Evolutionary conservation across 2,888 invertebrate species (phyloP).

Genomic region (Laothoe populi): DNA sequence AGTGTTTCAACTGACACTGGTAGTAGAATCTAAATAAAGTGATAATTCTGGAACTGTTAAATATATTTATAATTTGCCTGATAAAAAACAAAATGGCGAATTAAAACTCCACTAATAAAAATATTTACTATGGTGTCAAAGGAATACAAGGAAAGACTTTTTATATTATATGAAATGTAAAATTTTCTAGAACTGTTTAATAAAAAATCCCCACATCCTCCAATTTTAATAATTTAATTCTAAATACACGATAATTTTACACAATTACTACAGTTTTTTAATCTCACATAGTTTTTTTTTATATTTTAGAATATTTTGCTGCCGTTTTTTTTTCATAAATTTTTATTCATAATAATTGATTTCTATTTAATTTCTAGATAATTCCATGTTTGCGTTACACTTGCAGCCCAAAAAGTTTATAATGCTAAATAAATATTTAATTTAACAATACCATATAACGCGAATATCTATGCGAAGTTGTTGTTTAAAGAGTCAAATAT

Average conservation of each 20-base stretch:
- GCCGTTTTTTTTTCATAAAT: conserved; percentile 35
- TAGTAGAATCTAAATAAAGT: too few relatives aligned
- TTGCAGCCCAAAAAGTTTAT: conserved; percentile 39
- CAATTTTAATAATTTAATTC: neutral
- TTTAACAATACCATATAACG: neutral
- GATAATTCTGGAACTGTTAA: too few relatives aligned
- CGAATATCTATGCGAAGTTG: neutral
- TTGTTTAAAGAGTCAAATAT: conserved; percentile 6
- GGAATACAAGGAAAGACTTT: too few relatives aligned
- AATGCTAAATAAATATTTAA: conserved; percentile 29
- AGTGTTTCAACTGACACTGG: too few relatives aligned
- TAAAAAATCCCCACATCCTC: neutral
- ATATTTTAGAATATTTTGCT: conserved; percentile 25
- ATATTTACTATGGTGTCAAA: too few relatives aligned
- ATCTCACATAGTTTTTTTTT: neutral
- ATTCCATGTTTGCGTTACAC: conserved; percentile 32
- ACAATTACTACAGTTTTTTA: neutral
- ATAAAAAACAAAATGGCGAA: too few relatives aligned
- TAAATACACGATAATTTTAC: conserved; percentile 5
- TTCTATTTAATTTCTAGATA: conserved; percentile 39
- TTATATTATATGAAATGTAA: too few relatives aligned
- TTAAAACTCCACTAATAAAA: too few relatives aligned
- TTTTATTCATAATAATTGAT: conserved; percentile 37
- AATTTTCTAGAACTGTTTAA: neutral
- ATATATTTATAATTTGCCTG: too few relatives aligned